phyloP scores from a whole-genome alignment of 2,113 vertebrate genomes.

The Phyllostomus hastatus region DNA sequence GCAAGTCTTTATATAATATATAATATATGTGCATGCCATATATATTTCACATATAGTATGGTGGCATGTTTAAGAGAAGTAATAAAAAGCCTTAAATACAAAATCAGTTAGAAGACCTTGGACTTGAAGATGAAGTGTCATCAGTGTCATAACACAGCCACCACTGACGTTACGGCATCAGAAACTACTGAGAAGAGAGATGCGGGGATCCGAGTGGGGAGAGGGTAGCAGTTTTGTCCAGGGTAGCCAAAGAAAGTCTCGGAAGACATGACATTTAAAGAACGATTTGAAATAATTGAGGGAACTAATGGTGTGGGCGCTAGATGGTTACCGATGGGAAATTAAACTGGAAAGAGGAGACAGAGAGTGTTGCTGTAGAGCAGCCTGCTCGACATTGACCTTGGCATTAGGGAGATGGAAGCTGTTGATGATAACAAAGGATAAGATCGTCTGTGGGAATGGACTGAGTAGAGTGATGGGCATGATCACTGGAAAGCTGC shows the following conservation, averaged over 20 bases:
- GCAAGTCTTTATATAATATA: neutral
- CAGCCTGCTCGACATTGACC: neutral
- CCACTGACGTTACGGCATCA: neutral
- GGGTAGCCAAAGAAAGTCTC: neutral
- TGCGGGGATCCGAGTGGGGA: rapidly evolving
- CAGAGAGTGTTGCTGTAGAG: neutral
- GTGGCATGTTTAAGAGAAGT: neutral
- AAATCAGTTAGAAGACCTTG: neutral
- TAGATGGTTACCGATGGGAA: neutral
- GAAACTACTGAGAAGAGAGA: neutral
- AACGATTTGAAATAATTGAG: neutral
- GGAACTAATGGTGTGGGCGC: neutral
- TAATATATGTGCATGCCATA: neutral
- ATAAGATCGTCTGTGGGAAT: neutral
- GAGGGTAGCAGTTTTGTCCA: too few species aligned
- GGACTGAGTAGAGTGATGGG: neutral
- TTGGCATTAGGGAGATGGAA: neutral
- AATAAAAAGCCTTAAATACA: neutral
- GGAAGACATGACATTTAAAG: neutral
- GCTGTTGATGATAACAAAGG: neutral
- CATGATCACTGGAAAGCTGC: neutral
- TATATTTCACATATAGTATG: neutral
- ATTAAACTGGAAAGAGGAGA: neutral
- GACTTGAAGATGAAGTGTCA: neutral
- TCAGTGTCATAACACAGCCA: neutral